Percentiles rank a stretch among this genome's conserved stretches.
phyloP scores from a whole-genome alignment of 2,888 invertebrate species.

The Chloromyia formosa region DNA sequence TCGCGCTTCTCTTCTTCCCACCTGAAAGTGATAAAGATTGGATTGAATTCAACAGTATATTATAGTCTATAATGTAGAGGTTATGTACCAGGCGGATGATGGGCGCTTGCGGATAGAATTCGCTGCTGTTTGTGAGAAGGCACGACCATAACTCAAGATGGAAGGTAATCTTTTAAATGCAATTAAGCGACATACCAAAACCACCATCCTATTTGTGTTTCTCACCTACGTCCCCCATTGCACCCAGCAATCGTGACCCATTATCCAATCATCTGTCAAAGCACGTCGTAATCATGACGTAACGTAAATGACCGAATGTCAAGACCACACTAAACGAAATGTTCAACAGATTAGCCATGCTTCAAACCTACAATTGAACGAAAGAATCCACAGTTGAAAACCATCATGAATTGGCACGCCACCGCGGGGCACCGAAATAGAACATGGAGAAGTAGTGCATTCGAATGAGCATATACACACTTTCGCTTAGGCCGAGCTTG shows the following conservation, averaged over 20 bases:
- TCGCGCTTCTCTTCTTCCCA: slow-evolving; percentile 98
- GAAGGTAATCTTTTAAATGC: not conserved
- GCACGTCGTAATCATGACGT: not conserved
- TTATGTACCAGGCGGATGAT: not conserved
- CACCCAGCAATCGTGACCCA: too few relatives aligned
- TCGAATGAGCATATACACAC: too few relatives aligned
- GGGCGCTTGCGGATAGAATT: too few relatives aligned
- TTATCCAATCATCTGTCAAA: too few relatives aligned
- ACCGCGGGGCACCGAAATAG: too few relatives aligned
- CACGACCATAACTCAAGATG: not conserved
- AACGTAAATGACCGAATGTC: not conserved
- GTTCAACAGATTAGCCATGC: too few relatives aligned
- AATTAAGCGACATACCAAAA: slow-evolving; percentile 3
- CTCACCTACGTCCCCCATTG: not conserved
- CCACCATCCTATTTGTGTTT: slow-evolving; percentile 9
- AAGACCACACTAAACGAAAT: not conserved
- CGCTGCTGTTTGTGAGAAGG: not conserved
- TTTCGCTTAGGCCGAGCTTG: too few relatives aligned
- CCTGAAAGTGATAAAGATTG: slow-evolving; percentile 68
- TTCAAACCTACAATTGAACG: too few relatives aligned
- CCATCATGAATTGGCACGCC: too few relatives aligned
- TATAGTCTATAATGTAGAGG: not conserved
- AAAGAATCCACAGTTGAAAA: too few relatives aligned
- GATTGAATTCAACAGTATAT: not conserved
- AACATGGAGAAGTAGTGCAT: too few relatives aligned